Evolutionary conservation across 2,797 vertebrate species (phyloP), one percentile per base, ranked within the genome.

Genomic region (Chelidonichthys spinosus): DNA sequence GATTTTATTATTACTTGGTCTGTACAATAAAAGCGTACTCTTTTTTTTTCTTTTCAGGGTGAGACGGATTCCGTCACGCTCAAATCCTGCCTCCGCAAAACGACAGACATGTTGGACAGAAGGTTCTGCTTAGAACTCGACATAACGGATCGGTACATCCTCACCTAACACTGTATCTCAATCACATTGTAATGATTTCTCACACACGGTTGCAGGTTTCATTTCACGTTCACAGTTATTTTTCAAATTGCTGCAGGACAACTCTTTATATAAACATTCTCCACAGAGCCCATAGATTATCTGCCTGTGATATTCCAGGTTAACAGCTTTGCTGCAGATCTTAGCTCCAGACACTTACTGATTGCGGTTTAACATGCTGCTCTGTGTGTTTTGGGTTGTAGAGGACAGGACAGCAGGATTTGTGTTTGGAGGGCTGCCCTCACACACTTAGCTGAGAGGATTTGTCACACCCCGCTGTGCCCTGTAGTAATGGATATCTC

Each of bases 91-190:
- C 84, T 95, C 64, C 97, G 95, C 84, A 98, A 98, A 93, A 96
- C 94, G 0, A 90, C 90, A 44, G 98, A 99, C 82, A 90, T 95
- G 59, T 94, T 95, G 69, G 98, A 99, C 92, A 93, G 97, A 79
- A 93, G 98, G 71, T 99, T 99, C 93, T 99, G 98, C 88, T 95
- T 99, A 68, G 98, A 99, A 44, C 92, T 99, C 0, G 98, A 99
- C 91, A 95, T 96, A 86, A 94, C 95, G 66, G 98, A 99, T 87
- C 94, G 97, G 98, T 99, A 95, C 86, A 86, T 74, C 35, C 4
- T 58, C 40, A 25, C 18, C 47, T 60, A 11, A 18, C 59, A 40
- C n/a, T n/a, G 10, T 63, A 78, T 37, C 52, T 66, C 35, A 52
- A 61, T 43, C 37, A 40, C 33, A 5, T 4, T 32, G 42, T 43